Evolutionary conservation across 2,888 invertebrate genomes (phyloP), one percentile per base, ranked within the genome.

Genomic region (Temnothorax ravouxi): DNA sequence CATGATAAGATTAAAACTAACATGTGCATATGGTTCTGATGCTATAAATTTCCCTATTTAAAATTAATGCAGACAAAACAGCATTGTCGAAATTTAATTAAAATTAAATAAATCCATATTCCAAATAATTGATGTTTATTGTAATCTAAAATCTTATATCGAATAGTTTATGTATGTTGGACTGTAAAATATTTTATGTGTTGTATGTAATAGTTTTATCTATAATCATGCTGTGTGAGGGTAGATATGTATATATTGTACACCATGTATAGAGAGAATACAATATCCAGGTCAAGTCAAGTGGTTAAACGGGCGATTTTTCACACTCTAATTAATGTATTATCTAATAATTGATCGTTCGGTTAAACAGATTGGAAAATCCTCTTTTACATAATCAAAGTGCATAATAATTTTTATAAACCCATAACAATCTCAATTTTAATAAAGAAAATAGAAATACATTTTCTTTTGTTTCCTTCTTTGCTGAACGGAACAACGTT

Each of bases 211-310:
- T 44, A 61, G 4, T 72, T 80, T 50, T 25, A 47, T 59, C 21
- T 71, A 72, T 83, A 84, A 44, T 83, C 89, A 87, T 89, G 89
- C 89, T 84, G 41, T 84, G 41, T 82, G 34, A 54, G 52, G 83
- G 50, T 86, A 80, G 21, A 84, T 71, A 52, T 83, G 72, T 72
- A 66, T 71, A 44, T 59, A 34, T 72, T 76, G 61, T 67, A 76
- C 56, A 54, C 52, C 64, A 56, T 72, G 52, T 75, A 34, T 82
- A 52, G n/a, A 76, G n/a, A 76, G 62, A 85, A 83, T 83, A 84
- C 41, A n/a, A 86, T 81, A 86, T 87, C 44, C 80, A 79, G 84
- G 85, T 86, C 74, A 29, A 29, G 82, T 67, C 38, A 84, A 80
- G 75, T 86, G 66, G 79, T 85, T 74, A 81, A 83, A 64, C 38